Evolutionary conservation across 2,113 vertebrate species (phyloP), one percentile per base, ranked within the genome.

Genomic region (Heterotis niloticus): DNA sequence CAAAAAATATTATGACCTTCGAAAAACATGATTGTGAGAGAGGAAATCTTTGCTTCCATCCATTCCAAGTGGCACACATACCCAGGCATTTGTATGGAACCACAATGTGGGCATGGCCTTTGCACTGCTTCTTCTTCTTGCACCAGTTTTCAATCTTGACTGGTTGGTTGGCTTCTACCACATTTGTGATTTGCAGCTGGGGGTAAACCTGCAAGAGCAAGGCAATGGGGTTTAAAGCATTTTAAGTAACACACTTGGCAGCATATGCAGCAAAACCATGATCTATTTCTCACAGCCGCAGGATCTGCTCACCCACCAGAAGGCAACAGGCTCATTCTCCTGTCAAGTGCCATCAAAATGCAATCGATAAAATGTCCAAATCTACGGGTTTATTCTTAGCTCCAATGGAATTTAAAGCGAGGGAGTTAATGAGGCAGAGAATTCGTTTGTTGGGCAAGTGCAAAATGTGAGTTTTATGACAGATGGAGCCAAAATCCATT

Each of bases 81-180:
- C 98, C 98, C 81, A 99, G 89, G 88, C 98, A 99, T 86, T 99
- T 98, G 90, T 93, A 97, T 62, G 98, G 98, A 83, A 96, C 92
- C 0, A 99, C 96, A 0, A 93, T 87, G 67, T 97, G 95, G 86
- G 93, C 88, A 76, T 95, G 92, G 18, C 93, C 96, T 83, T 94
- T 96, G 91, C 96, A 99, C 82, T 94, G 94, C 64, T 96, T 97
- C 91, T 94, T 96, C 80, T 95, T 93, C 87, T 92, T 94, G 90
- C 97, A 99, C 98, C 98, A 99, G 86, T 94, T 96, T 81, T 98
- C 94, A 0, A 99, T 95, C 76, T 85, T 94, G 80, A 97, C 92
- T 0, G 93, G 94, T 85, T 97, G 92, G 80, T 96, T 98, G 75
- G 96, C 96, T 79, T 99, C 98, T 88, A 98, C 94, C 54, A 98